Evolutionary conservation across 1,140 invertebrate genomes (phyloP), one percentile per base, ranked within the genome.

Genomic region (Zaprionus gabonicus): DNA sequence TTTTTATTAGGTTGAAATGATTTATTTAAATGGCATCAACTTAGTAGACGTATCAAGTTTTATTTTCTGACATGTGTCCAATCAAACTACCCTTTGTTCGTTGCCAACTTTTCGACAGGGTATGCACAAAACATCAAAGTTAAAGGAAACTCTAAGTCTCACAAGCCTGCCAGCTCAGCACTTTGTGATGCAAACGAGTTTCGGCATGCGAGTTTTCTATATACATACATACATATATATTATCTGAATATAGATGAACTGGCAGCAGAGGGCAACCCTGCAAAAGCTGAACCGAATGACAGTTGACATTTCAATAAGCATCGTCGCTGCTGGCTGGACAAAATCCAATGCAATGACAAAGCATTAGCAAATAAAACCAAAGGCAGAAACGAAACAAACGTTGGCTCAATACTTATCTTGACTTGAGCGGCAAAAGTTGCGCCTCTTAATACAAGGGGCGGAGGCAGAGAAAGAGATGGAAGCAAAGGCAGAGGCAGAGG

Each of bases 381-480:
- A 49, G 59, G 51, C 60, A 74, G 73, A 68, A 77, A 69, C 67
- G 55, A 7, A 44, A n/a, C 15, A n/a, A 7, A n/a, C 15, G 41
- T n/a, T n/a, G 44, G 64, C 58, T 76, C 73, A 71, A 76, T 76
- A 59, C 68, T 70, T 56, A 58, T 63, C 23, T 38, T 62, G 34
- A 10, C 46, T 57, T 38, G 25, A 71, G 72, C 51, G 72, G 15
- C 53, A 71, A 57, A 81, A 71, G 71, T 72, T 66, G 69, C 67
- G 78, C 82, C 82, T 72, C 73, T 62, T 76, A 80, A 86, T 85
- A 79, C 56, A 28, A 31, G 20, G 44, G 66, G 66, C 66, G 66
- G 59, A 44, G 15, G 4, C 15, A 20, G 1, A 20, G 20, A 20
- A 20, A 4, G 13, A 13, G 5, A 7, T 28, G 27, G 27, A 28